phyloP scores from a whole-genome alignment of 2,113 vertebrate genomes.

The Phycodurus eques region DNA sequence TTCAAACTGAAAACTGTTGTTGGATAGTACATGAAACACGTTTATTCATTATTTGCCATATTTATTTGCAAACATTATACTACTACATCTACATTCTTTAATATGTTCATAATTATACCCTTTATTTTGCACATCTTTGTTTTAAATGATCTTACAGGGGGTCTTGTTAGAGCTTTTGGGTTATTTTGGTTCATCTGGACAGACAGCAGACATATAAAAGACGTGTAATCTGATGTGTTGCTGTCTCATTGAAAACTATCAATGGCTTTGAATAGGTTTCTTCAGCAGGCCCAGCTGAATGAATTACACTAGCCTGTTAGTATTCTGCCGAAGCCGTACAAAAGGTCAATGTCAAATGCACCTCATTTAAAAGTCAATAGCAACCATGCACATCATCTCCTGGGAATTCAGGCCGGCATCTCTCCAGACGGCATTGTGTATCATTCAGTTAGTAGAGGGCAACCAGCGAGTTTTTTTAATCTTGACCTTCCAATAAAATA shows the following conservation, averaged over 20 bases:
- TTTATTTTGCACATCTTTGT: not conserved
- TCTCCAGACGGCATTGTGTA: conserved; percentile 71
- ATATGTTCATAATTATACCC: conserved; percentile 14
- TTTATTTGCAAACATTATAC: not conserved
- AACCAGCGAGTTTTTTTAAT: conserved; percentile 70
- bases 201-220: conserved; percentile 57
- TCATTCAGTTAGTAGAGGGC: conserved; percentile 70
- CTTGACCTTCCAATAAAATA: conserved; percentile 76
- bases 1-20: not conserved
- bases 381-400: conserved; percentile 70
- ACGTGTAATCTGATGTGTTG: conserved; percentile 60
- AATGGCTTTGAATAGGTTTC: conserved; percentile 56
- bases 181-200: conserved; percentile 48
- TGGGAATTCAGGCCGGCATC: conserved; percentile 65
- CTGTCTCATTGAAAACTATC: conserved; percentile 61
- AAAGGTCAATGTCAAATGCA: conserved; percentile 78
- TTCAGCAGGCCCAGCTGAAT: conserved; percentile 53
- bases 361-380: conserved; percentile 80
- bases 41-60: conserved; percentile 16
- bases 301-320: conserved; percentile 73
- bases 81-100: not conserved
- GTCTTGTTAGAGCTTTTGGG: conserved; percentile 17
- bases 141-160: conserved; percentile 37
- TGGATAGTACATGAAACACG: not conserved
- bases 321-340: conserved; percentile 65